Conservation (phyloP, 2,888 invertebrate species). For the Caenorhabditis angaria region DNA sequence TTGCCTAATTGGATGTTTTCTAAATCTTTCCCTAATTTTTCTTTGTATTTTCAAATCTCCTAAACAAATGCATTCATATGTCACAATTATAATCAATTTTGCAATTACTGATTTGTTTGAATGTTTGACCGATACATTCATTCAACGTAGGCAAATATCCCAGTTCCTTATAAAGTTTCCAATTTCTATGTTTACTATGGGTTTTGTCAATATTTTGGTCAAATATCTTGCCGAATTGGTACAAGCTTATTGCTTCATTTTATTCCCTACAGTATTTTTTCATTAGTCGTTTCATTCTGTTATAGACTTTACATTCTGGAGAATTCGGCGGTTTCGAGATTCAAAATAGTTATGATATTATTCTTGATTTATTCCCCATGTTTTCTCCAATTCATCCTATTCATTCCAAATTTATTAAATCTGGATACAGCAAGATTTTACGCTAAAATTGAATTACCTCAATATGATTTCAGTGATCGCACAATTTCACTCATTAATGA, state of each 20-base stretch:
- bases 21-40: not conserved
- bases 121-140: not conserved
- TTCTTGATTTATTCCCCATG: not conserved
- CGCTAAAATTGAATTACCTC: not conserved
- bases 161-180: not conserved
- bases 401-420: not conserved
- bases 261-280: not conserved
- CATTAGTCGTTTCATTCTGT: not conserved
- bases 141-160: not conserved
- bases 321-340: not conserved
- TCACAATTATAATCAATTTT: not conserved
- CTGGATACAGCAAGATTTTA: not conserved
- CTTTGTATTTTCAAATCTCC: not conserved
- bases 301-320: not conserved
- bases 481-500: not conserved
- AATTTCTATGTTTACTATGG: not conserved
- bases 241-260: not conserved
- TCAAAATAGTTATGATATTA: not conserved
- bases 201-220: not conserved
- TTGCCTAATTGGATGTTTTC: not conserved
- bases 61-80: not conserved
- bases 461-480: not conserved
- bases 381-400: not conserved
- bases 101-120: not conserved
- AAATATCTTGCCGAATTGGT: not conserved